Evolutionary conservation across 2,797 vertebrate species (phyloP).

Genomic region (Discoglossus pictus): DNA sequence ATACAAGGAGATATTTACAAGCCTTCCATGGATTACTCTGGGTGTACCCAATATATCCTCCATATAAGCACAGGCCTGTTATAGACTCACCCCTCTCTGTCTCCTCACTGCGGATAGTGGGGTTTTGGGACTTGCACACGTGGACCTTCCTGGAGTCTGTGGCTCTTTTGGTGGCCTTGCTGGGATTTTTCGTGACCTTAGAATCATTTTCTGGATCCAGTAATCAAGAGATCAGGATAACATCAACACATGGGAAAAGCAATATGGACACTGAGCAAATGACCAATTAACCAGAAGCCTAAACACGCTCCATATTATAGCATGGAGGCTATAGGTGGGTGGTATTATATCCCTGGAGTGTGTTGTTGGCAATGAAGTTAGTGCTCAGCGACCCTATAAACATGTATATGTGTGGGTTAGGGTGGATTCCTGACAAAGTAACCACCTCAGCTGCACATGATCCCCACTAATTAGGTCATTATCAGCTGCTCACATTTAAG

Average conservation of each 20-base stretch:
- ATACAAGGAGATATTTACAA: constrained; percentile 40
- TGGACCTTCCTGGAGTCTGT: not conserved
- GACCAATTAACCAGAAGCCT: not conserved
- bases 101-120: not conserved
- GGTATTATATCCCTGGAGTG: no score
- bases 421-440: no score
- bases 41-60: no score
- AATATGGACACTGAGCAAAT: not conserved
- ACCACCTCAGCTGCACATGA: no score
- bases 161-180: constrained; percentile 2
- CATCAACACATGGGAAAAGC: not conserved
- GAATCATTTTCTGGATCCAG: constrained; percentile 23
- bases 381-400: no score
- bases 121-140: not conserved
- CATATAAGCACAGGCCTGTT: no score
- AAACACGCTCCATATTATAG: no score
- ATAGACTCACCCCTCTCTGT: constrained; percentile 9
- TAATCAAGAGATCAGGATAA: not conserved
- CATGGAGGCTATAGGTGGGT: no score
- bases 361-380: no score
- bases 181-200: constrained; percentile 32
- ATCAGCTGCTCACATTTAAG: no score
- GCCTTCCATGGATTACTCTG: not conserved
- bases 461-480: no score
- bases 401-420: no score